These are phyloP conservation scores for Pseudorasbora parva DNA, from an alignment of 2,113 vertebrate genomes.

Conservation along the genomic window DNA sequence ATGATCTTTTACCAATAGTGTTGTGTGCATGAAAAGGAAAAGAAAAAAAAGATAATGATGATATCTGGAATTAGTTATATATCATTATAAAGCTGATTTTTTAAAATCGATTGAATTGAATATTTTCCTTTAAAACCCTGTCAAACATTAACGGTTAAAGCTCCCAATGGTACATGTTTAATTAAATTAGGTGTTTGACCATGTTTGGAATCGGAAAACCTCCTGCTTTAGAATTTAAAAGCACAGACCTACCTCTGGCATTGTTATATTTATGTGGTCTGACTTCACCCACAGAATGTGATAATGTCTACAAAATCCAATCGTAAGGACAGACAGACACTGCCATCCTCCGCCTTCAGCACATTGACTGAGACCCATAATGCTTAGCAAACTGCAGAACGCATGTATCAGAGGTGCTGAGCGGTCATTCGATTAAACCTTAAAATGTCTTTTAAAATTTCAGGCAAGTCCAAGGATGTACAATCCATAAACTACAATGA, in stretches of 20 bases:
- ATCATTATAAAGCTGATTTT: no score
- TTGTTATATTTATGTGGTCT: neutral
- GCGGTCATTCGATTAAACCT: constrained; percentile 48
- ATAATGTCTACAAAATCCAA: constrained; percentile 5
- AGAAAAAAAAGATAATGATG: no score
- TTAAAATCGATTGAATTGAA: no score
- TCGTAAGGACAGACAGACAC: neutral
- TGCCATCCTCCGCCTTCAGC: neutral
- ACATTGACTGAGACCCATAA: constrained; percentile 48
- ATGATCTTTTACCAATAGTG: no score
- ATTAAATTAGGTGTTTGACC: constrained; percentile 24
- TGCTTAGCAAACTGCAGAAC: constrained; percentile 47
- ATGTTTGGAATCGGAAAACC: neutral
- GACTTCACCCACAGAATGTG: neutral
- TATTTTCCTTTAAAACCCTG: no score
- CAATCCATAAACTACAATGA: constrained; percentile 55
- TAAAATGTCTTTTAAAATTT: constrained; percentile 59
- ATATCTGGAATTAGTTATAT: no score
- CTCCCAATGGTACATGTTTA: neutral
- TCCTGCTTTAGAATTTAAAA: neutral
- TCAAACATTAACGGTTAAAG: no score
- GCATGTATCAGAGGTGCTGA: constrained; percentile 56
- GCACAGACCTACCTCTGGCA: neutral
- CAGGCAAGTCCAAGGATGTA: constrained; percentile 40
- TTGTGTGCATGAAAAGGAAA: no score